A percentile compares a stretch with the other conserved stretches of the same genome.
phyloP scores from a whole-genome alignment of 1,140 invertebrate species.

The Diorhabda carinulata region DNA sequence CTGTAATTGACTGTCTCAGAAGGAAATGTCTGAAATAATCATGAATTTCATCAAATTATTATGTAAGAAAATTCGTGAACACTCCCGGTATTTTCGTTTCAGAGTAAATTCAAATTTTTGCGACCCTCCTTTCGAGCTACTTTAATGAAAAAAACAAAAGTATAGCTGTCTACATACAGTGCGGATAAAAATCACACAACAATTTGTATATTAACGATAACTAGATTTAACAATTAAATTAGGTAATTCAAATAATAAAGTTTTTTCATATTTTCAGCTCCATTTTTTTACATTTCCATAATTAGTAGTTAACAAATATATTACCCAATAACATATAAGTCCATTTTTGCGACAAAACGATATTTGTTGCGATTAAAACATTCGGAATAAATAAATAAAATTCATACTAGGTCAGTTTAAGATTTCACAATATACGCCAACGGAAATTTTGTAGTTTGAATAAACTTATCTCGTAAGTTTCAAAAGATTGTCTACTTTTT shows the following conservation, averaged over 20 bases:
- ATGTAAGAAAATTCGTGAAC: too few species aligned
- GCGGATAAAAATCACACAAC: conserved; percentile 14
- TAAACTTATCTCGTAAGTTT: too few species aligned
- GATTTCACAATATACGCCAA: too few species aligned
- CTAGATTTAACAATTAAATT: conserved; percentile 16
- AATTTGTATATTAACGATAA: conserved; percentile 18
- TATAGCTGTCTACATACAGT: conserved; percentile 14
- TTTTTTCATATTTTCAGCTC: background rate
- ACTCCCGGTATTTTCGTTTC: background rate
- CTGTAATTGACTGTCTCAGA: too few species aligned
- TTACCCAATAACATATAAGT: background rate
- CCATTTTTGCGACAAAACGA: background rate
- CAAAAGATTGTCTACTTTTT: too few species aligned
- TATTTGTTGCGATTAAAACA: conserved; percentile 11
- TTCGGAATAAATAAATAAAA: conserved; percentile 17
- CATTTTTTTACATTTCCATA: conserved; percentile 3
- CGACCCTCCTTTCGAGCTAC: background rate
- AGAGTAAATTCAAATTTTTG: background rate
- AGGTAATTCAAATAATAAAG: conserved; percentile 15
- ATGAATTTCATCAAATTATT: too few species aligned
- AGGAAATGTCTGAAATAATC: too few species aligned
- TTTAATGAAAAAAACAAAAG: background rate
- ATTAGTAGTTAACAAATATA: background rate
- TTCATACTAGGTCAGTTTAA: background rate
- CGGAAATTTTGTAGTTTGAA: too few species aligned